A percentile compares a stretch with the other conserved stretches of the same genome.
These are phyloP conservation scores for Phoxinus dragarum DNA, from an alignment of 2,797 vertebrate genomes.

Conservation along the genomic window DNA sequence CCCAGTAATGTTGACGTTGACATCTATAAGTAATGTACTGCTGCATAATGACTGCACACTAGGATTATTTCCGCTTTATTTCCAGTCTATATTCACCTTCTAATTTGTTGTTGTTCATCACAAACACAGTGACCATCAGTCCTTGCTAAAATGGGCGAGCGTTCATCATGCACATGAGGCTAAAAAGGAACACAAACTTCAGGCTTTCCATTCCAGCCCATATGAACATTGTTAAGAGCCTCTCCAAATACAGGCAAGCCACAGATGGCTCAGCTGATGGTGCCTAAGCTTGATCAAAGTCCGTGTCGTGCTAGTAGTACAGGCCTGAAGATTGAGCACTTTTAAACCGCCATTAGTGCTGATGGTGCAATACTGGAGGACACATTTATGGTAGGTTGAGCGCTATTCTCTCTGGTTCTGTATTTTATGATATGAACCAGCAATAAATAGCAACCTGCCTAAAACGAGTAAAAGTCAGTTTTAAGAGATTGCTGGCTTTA, in stretches of 20 bases:
- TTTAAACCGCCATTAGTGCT: constrained; percentile 56
- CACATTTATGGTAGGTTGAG: constrained; percentile 47
- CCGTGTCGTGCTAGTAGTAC: constrained; percentile 48
- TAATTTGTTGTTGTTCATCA: not conserved
- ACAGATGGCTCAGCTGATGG: constrained; percentile 43
- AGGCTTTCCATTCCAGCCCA: constrained; percentile 21
- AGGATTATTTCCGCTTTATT: not conserved
- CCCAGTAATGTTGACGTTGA: not conserved
- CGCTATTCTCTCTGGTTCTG: constrained; percentile 38
- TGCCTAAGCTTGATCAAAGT: constrained; percentile 59
- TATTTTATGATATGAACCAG: constrained; percentile 40
- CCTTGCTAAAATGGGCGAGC: not conserved
- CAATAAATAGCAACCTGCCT: constrained; percentile 38
- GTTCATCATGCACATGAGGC: not conserved
- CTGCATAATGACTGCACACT: not conserved
- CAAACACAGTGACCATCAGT: not conserved
- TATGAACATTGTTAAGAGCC: constrained; percentile 28
- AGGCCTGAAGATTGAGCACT: constrained; percentile 56
- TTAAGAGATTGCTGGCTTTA: not conserved
- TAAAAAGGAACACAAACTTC: constrained; percentile 24
- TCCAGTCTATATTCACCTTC: not conserved
- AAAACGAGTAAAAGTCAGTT: constrained; percentile 21
- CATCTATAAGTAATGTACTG: not conserved
- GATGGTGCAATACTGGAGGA: constrained; percentile 53
- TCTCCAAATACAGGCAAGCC: constrained; percentile 43